Percentiles rank a stretch among this genome's conserved stretches.
phyloP scores from a whole-genome alignment of 2,888 invertebrate genomes.

The Hirtodrosophila confusa region DNA sequence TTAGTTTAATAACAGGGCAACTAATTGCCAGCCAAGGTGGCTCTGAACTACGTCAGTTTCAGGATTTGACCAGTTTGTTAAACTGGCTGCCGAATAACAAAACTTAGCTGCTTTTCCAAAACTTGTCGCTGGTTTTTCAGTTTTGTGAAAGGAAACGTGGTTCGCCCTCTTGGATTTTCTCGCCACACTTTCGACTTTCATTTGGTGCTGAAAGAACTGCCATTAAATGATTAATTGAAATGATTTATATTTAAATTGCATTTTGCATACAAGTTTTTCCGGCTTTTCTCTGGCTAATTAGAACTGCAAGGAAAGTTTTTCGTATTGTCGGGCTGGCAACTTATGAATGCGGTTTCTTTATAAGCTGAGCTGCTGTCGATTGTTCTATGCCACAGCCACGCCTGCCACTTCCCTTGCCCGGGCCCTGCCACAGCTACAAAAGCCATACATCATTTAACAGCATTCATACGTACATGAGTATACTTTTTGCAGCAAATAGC shows the following conservation, averaged over 20 bases:
- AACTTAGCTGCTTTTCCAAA: conserved; percentile 6
- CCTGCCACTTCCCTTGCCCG: conserved; percentile 22
- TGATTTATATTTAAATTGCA: conserved; percentile 43
- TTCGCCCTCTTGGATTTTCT: conserved; percentile 2
- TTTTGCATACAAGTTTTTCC: conserved; percentile 20
- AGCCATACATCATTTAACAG: conserved; percentile 59
- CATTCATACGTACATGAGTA: conserved; percentile 23
- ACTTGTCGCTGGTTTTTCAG: conserved; percentile 25
- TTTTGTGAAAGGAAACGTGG: conserved; percentile 58
- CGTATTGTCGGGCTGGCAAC: conserved; percentile 5
- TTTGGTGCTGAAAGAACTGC: conserved; percentile 42
- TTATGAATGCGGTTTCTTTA: conserved; percentile 36
- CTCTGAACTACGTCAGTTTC: too few species aligned
- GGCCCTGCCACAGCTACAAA: conserved; percentile 3
- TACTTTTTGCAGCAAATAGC: conserved; percentile 36
- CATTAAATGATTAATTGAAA: conserved; percentile 38
- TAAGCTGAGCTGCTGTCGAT: too few species aligned
- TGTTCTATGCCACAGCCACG: background rate
- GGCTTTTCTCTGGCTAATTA: conserved; percentile 30
- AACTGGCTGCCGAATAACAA: background rate
- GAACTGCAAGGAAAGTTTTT: conserved; percentile 26
- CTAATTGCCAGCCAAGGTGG: background rate
- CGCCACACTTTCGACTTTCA: conserved; percentile 59
- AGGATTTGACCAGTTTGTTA: conserved; percentile 9
- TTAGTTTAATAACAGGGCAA: conserved; percentile 31